phyloP scores from a whole-genome alignment of 2,888 invertebrate genomes.

The Trichogramma evanescens region DNA sequence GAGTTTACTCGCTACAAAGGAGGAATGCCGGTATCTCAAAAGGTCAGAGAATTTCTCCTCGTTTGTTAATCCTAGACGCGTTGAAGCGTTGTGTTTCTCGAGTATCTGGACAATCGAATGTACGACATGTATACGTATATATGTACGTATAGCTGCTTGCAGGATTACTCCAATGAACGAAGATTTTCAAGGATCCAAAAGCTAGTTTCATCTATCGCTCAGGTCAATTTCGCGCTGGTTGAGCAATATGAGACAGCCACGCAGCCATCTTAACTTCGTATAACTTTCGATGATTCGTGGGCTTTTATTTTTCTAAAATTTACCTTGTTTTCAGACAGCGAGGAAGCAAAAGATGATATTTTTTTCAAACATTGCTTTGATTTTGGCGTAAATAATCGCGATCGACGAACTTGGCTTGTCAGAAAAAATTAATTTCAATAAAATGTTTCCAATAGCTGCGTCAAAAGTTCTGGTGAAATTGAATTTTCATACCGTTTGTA shows the following conservation, averaged over 20 bases:
- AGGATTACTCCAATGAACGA: constrained; percentile 21
- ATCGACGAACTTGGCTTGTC: too few relatives aligned
- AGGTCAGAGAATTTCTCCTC: background rate
- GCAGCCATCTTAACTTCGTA: too few relatives aligned
- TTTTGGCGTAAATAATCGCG: too few relatives aligned
- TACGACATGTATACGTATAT: constrained; percentile 13
- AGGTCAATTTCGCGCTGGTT: constrained; percentile 30
- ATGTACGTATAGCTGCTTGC: constrained; percentile 13
- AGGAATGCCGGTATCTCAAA: constrained; percentile 17
- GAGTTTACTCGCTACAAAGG: constrained; percentile 11
- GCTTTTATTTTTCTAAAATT: too few relatives aligned
- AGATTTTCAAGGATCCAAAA: constrained; percentile 31
- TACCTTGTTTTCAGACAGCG: too few relatives aligned
- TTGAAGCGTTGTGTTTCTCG: constrained; percentile 34
- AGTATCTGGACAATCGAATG: constrained; percentile 34
- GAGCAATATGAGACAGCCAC: constrained; percentile 17
- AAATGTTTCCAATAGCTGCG: too few relatives aligned
- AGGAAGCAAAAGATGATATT: too few relatives aligned
- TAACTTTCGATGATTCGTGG: too few relatives aligned
- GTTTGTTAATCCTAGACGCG: constrained; percentile 36
- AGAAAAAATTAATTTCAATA: too few relatives aligned
- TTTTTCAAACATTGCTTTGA: too few relatives aligned
- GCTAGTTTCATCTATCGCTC: constrained; percentile 23
- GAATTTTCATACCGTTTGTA: too few relatives aligned
- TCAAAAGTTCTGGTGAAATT: too few relatives aligned